Conservation (phyloP, 2,113 vertebrate species). For the Narcine bancroftii region DNA sequence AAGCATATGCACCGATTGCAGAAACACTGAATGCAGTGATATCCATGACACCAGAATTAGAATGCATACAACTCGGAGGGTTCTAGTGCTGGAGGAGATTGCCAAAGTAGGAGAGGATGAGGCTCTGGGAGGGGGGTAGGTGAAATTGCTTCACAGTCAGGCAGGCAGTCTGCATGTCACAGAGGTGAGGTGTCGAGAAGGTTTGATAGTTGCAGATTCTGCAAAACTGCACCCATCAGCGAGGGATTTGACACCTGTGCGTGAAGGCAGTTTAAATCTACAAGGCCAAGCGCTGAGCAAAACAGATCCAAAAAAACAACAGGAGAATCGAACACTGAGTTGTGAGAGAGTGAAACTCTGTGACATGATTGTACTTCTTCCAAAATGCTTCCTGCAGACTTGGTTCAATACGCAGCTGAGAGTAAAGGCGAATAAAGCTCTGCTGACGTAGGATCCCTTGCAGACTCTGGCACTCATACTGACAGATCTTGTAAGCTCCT, state of each 20-base stretch:
- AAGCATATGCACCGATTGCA: no score
- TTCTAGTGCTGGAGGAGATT: no score
- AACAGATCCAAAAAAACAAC: neutral
- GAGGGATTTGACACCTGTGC: neutral
- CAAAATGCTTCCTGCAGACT: slow-evolving; percentile 16
- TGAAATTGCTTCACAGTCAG: neutral
- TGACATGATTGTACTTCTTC: neutral
- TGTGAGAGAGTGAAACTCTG: neutral
- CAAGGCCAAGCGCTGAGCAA: neutral
- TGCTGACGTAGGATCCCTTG: slow-evolving; percentile 14
- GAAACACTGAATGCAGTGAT: no score
- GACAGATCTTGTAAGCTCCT: slow-evolving; percentile 14
- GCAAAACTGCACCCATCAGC: neutral
- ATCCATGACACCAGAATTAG: no score
- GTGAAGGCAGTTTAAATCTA: neutral
- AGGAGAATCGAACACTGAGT: neutral
- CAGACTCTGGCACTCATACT: slow-evolving; percentile 28
- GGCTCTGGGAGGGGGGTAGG: no score
- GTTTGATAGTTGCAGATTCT: neutral
- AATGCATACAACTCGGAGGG: no score
- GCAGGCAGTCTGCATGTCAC: neutral
- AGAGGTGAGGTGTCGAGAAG: no score
- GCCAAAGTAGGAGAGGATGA: no score
- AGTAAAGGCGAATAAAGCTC: neutral
- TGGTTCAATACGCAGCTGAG: neutral